A percentile compares a stretch with the other conserved stretches of the same genome.
Evolutionary conservation across 1,140 invertebrate genomes (phyloP).

Genomic region (Aricia agestis): DNA sequence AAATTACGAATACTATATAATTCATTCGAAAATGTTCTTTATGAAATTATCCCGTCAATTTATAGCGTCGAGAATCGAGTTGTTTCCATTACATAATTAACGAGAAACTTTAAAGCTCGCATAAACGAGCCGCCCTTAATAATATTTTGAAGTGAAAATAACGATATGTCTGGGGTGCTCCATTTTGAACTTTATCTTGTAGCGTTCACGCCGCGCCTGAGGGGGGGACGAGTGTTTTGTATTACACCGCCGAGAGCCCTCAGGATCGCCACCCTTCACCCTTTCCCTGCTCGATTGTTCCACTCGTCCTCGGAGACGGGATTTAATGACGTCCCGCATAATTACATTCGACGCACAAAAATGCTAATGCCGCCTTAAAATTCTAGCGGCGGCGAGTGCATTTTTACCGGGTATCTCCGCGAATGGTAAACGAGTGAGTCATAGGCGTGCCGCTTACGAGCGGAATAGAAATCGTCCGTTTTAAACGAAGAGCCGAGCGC

Average conservation of each 20-base stretch:
- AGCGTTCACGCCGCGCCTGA: conserved; percentile 9
- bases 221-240: conserved; percentile 20
- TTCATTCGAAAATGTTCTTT: background rate
- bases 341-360: conserved; percentile 11
- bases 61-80: background rate
- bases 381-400: conserved; percentile 57
- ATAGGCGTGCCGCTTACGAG: conserved; percentile 67
- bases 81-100: conserved; percentile 12
- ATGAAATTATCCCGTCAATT: background rate
- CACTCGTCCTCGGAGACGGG: conserved; percentile 30
- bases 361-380: conserved; percentile 49
- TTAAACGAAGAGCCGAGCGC: conserved; percentile 69
- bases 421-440: conserved; percentile 72
- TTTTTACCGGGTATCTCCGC: conserved; percentile 68
- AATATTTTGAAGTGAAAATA: conserved; percentile 8
- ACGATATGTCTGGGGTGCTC: background rate
- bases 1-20: background rate
- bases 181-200: conserved; percentile 19
- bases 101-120: conserved; percentile 3
- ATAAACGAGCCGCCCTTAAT: conserved; percentile 7
- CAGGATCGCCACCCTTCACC: conserved; percentile 53
- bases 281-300: conserved; percentile 60
- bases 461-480: conserved; percentile 74
- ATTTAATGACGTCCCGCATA: conserved; percentile 7
- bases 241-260: conserved; percentile 36